phyloP scores from a whole-genome alignment of 1,140 invertebrate genomes.

The Proctacanthus coquilletti region DNA sequence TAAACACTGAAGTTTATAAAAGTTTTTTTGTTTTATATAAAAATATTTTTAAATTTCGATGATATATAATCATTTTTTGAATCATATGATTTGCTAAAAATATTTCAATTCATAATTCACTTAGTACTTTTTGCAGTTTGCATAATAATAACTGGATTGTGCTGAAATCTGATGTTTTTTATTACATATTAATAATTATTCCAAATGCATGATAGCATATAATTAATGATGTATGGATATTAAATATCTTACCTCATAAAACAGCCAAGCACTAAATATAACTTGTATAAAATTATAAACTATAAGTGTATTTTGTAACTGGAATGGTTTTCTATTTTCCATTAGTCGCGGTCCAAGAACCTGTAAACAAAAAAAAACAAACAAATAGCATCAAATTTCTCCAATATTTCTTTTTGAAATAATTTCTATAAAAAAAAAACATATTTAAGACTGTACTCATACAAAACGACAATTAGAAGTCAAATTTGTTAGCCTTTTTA shows the following conservation, averaged over 20 bases:
- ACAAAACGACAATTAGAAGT: no score
- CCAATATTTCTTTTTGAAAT: no score
- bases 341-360: conserved; percentile 63
- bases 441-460: no score
- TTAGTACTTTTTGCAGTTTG: neutral
- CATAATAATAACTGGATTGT: neutral
- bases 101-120: neutral
- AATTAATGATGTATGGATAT: no score
- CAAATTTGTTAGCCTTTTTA: no score
- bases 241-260: conserved; percentile 51
- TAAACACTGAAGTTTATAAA: conserved; percentile 38
- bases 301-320: conserved; percentile 61
- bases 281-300: conserved; percentile 78
- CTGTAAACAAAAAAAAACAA: conserved; percentile 25
- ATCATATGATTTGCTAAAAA: neutral
- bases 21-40: neutral
- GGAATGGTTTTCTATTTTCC: conserved; percentile 71
- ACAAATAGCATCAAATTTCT: neutral
- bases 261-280: conserved; percentile 66
- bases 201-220: no score
- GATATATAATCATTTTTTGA: conserved; percentile 3
- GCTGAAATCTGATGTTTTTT: neutral
- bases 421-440: no score
- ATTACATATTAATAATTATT: no score
- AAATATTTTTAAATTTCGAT: conserved; percentile 5